A percentile compares a stretch with the other conserved stretches of the same genome.
phyloP scores from a whole-genome alignment of 2,888 invertebrate species.

The Cynaeus angustus region DNA sequence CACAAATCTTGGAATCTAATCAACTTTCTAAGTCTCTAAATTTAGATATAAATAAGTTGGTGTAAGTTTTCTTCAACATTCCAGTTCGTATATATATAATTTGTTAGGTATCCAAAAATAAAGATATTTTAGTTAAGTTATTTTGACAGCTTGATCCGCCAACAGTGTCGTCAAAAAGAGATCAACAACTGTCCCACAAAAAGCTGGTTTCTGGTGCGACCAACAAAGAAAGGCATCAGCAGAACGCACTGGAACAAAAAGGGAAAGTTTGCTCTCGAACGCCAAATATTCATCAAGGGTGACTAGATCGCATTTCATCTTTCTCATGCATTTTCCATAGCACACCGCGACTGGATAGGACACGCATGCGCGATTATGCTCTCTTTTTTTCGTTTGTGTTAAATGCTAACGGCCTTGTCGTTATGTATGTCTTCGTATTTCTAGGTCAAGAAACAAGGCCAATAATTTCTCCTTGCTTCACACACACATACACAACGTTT shows the following conservation, averaged over 20 bases:
- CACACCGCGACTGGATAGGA: constrained; percentile 40
- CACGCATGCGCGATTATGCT: constrained; percentile 60
- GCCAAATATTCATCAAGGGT: constrained; percentile 20
- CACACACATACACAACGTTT: constrained; percentile 40
- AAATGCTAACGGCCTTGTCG: constrained; percentile 68
- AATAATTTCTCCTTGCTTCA: constrained; percentile 70
- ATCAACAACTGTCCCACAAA: constrained; percentile 22
- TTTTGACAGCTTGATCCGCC: constrained; percentile 16
- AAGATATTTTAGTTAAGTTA: constrained; percentile 15
- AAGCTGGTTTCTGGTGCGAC: constrained; percentile 17
- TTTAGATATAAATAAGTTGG: constrained; percentile 35
- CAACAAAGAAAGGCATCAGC: constrained; percentile 9
- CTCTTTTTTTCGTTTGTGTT: constrained; percentile 59
- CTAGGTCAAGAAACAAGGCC: constrained; percentile 74
- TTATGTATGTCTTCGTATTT: constrained; percentile 71
- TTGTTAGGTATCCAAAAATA: constrained; percentile 7
- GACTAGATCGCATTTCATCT: constrained; percentile 23
- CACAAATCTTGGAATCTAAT: constrained; percentile 37
- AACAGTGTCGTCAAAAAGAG: constrained; percentile 21
- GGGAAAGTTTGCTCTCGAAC: constrained; percentile 28
- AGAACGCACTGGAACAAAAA: constrained; percentile 13
- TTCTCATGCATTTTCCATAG: constrained; percentile 44
- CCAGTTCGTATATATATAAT: constrained; percentile 12
- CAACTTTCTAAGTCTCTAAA: constrained; percentile 40
- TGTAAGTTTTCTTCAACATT: constrained; percentile 36